A percentile compares a stretch with the other conserved stretches of the same genome.
Evolutionary conservation across 2,113 vertebrate species (phyloP).

Genomic region (Gavia stellata): DNA sequence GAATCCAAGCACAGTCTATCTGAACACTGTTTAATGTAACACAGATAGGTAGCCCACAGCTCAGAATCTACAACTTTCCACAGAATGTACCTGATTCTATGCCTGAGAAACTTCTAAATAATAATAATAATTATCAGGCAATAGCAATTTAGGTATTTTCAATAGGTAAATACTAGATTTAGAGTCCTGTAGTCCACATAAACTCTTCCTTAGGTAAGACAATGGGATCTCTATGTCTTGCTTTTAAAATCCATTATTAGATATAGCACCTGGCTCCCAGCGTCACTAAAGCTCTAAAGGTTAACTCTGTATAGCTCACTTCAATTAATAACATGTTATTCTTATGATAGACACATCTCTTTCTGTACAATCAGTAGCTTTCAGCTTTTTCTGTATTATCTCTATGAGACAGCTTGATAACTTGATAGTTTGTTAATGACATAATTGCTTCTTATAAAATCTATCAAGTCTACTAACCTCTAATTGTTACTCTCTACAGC

Average conservation of each 20-base stretch:
- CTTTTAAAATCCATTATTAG: not conserved
- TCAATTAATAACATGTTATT: conserved; percentile 33
- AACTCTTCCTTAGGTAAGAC: not conserved
- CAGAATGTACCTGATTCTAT: not conserved
- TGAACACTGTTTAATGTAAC: not conserved
- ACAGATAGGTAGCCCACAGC: not conserved
- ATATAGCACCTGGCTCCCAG: not conserved
- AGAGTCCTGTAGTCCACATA: not conserved
- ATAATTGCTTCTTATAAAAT: conserved; percentile 64
- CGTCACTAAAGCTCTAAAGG: not conserved
- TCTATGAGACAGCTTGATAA: conserved; percentile 47
- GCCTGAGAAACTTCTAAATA: not conserved
- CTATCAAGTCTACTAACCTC: conserved; percentile 33
- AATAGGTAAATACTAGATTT: not conserved
- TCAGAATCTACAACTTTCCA: not conserved
- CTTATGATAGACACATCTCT: not conserved
- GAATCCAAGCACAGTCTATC: not conserved
- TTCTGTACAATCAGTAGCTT: conserved; percentile 16
- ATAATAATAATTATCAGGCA: not conserved
- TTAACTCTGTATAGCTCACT: conserved; percentile 15
- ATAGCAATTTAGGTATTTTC: not conserved
- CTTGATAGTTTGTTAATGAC: conserved; percentile 66
- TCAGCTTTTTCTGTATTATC: conserved; percentile 24
- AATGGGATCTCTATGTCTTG: not conserved
- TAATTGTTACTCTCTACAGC: conserved; percentile 55